Conservation (phyloP, 2,888 invertebrate species). For the Norana najaformis region DNA sequence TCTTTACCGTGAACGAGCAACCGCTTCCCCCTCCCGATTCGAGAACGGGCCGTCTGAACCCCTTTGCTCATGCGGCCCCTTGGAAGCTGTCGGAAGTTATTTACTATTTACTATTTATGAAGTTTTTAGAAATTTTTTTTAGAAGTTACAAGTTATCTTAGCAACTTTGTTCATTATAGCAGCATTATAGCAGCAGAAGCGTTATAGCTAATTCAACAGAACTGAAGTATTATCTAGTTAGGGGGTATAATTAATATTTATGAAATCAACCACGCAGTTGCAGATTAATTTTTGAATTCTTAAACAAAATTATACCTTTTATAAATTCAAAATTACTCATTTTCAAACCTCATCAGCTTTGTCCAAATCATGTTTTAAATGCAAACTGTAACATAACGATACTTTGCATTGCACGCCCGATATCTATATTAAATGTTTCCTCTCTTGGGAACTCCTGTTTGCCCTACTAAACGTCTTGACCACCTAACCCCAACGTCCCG, state of each 20-base stretch:
- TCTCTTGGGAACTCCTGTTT: background rate
- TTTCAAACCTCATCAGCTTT: background rate
- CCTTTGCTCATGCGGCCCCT: too few species aligned
- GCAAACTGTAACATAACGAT: background rate
- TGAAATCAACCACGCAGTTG: background rate
- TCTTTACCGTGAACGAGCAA: too few species aligned
- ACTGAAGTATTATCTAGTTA: too few species aligned
- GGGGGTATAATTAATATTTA: background rate
- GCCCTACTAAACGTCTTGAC: background rate
- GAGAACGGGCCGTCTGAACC: too few species aligned
- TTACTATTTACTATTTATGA: too few species aligned
- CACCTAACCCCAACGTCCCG: constrained; percentile 16
- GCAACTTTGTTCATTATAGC: too few species aligned
- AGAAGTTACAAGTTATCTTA: too few species aligned
- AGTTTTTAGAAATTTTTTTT: too few species aligned
- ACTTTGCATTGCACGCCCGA: background rate
- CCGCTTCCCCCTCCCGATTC: too few species aligned
- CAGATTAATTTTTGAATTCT: background rate
- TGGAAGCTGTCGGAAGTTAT: too few species aligned
- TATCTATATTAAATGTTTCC: background rate
- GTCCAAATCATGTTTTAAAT: background rate
- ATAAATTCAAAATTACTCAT: background rate
- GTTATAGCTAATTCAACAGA: too few species aligned
- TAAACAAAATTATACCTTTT: background rate
- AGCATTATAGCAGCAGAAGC: too few species aligned